A percentile compares a stretch with the other conserved stretches of the same genome.
Conservation (phyloP, 1,140 invertebrate species). For the Platorchestia sp. region DNA sequence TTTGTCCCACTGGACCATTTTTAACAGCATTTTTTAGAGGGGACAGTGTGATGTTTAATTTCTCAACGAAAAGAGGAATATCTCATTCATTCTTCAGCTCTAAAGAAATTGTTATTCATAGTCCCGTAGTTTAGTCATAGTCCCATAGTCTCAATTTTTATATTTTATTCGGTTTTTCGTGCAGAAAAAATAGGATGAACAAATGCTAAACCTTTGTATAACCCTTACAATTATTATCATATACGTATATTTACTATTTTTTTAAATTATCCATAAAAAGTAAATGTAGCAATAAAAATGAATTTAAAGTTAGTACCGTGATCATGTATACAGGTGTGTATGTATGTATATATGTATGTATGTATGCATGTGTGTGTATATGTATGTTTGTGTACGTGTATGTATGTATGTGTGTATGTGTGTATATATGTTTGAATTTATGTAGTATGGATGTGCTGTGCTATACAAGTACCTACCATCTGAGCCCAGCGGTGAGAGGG, state of each 20-base stretch:
- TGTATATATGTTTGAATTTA: background rate
- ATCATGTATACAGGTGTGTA: background rate
- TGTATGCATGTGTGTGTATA: background rate
- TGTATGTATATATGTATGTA: background rate
- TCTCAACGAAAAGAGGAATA: background rate
- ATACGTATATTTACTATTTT: background rate
- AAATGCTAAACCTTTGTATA: too few relatives aligned
- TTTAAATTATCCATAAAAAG: background rate
- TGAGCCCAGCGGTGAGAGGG: background rate
- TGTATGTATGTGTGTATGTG: background rate
- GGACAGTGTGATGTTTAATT: too few relatives aligned
- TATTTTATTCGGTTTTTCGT: background rate
- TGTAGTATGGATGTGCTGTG: too few relatives aligned
- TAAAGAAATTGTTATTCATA: too few relatives aligned
- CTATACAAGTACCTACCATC: too few relatives aligned
- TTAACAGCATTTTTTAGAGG: too few relatives aligned
- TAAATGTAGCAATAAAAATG: background rate
- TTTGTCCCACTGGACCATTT: too few relatives aligned
- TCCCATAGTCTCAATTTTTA: too few relatives aligned
- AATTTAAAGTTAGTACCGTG: background rate
- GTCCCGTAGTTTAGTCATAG: too few relatives aligned
- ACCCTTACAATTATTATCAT: too few relatives aligned
- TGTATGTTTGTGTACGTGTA: background rate
- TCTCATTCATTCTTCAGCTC: background rate
- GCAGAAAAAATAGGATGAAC: background rate